Conservation (phyloP, 2,888 invertebrate genomes). For the Ptycholaimellus sp. region DNA sequence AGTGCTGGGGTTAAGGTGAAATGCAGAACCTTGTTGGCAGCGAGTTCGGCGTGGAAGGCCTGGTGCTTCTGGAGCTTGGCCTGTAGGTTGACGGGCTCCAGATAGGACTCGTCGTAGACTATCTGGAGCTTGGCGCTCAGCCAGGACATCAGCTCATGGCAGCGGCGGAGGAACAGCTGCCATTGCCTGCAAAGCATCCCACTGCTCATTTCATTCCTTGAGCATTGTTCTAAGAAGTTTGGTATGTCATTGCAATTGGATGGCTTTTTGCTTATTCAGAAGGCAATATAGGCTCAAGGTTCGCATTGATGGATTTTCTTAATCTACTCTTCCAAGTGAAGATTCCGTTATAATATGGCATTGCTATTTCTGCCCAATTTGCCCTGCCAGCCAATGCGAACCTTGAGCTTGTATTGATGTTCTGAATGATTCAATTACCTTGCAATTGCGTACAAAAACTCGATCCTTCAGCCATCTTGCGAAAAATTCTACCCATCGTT, state of each 20-base stretch:
- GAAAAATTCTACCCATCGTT: too few relatives aligned
- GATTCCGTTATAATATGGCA: neutral
- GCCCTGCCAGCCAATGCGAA: neutral
- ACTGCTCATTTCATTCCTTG: too few relatives aligned
- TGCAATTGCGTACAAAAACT: neutral
- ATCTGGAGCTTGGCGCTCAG: constrained; percentile 72
- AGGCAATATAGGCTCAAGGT: too few relatives aligned
- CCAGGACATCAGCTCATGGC: constrained; percentile 43
- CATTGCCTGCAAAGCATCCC: too few relatives aligned
- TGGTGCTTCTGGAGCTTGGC: constrained; percentile 44
- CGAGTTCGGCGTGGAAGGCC: constrained; percentile 77
- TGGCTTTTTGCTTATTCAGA: too few relatives aligned
- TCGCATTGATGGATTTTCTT: too few relatives aligned
- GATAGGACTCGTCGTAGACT: constrained; percentile 70
- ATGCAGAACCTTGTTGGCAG: constrained; percentile 55
- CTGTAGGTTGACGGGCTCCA: constrained; percentile 71
- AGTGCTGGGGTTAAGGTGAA: too few relatives aligned
- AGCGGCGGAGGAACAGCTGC: constrained; percentile 25
- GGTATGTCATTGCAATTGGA: too few relatives aligned
- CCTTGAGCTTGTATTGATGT: constrained; percentile 9
- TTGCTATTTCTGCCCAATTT: neutral
- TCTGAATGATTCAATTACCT: constrained; percentile 10
- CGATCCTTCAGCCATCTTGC: too few relatives aligned
- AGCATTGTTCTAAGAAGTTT: too few relatives aligned
- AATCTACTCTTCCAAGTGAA: constrained; percentile 13